Conservation (phyloP, 2,888 invertebrate species). For the Epicampocera succincta region DNA sequence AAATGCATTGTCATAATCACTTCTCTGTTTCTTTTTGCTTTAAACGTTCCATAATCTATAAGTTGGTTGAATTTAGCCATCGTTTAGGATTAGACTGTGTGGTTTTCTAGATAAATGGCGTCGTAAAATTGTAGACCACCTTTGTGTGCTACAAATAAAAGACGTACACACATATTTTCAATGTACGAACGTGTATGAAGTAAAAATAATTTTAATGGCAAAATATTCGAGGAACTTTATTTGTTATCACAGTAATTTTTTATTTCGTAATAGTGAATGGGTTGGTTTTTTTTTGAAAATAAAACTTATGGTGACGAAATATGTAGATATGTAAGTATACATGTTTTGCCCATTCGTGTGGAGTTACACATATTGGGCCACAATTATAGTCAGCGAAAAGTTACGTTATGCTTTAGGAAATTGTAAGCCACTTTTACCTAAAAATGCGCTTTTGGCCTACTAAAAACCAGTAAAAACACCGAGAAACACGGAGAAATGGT, state of each 20-base stretch:
- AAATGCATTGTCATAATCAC: constrained; percentile 52
- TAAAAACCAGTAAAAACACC: too few species aligned
- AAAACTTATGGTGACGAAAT: too few species aligned
- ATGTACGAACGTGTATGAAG: constrained; percentile 43
- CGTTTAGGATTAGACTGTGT: constrained; percentile 59
- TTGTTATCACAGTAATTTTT: constrained; percentile 8
- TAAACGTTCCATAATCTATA: constrained; percentile 16
- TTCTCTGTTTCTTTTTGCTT: constrained; percentile 18
- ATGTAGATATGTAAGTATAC: too few species aligned
- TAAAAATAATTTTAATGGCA: constrained; percentile 66
- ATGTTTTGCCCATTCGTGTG: too few species aligned
- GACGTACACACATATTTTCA: constrained; percentile 24
- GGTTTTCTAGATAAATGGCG: constrained; percentile 71
- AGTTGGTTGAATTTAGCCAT: constrained; percentile 19
- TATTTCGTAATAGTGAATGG: too few species aligned
- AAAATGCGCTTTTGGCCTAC: too few species aligned
- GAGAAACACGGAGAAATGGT: too few species aligned
- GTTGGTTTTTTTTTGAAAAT: constrained; percentile 9
- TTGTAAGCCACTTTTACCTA: too few species aligned
- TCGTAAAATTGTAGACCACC: constrained; percentile 72
- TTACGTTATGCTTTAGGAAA: too few species aligned
- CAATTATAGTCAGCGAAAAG: too few species aligned
- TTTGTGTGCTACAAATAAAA: constrained; percentile 57
- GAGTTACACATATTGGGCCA: too few species aligned
- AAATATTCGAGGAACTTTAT: constrained; percentile 64